These are phyloP conservation scores for Atlantisia rogersi DNA, from an alignment of 2,113 vertebrate species.

Conservation along the genomic window DNA sequence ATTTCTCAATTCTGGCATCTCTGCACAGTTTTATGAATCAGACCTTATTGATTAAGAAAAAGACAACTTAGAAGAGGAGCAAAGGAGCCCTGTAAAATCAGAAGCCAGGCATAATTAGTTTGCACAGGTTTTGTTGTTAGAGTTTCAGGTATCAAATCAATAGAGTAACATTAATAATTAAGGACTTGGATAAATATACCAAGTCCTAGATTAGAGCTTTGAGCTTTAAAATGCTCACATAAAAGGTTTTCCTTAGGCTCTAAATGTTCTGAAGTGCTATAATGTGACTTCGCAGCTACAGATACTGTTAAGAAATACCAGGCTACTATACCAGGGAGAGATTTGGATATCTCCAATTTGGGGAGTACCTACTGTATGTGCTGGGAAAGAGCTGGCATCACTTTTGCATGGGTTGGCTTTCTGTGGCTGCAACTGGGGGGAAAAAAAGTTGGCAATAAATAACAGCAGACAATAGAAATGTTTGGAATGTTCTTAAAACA, in stretches of 20 bases:
- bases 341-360: conserved; percentile 6
- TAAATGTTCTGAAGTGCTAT: conserved; percentile 65
- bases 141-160: conserved; percentile 78
- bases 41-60: conserved; percentile 62
- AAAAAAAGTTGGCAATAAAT: neutral
- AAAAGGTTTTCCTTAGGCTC: conserved; percentile 59
- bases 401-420: neutral
- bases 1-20: conserved; percentile 29
- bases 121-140: conserved; percentile 76
- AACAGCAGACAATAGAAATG: neutral
- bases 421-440: neutral
- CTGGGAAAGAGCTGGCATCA: neutral
- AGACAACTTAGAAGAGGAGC: conserved; percentile 56
- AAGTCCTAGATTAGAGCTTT: conserved; percentile 76
- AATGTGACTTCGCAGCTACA: conserved; percentile 56
- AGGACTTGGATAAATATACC: conserved; percentile 78
- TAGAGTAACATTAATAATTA: conserved; percentile 79
- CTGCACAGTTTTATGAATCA: conserved; percentile 68
- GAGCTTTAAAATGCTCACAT: conserved; percentile 75
- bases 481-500: neutral
- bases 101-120: conserved; percentile 76
- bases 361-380: neutral
- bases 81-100: conserved; percentile 66
- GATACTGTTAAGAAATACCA: conserved; percentile 60
- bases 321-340: conserved; percentile 18